Conservation (phyloP, 2,888 invertebrate species). For the Meteorus cinctellus region DNA sequence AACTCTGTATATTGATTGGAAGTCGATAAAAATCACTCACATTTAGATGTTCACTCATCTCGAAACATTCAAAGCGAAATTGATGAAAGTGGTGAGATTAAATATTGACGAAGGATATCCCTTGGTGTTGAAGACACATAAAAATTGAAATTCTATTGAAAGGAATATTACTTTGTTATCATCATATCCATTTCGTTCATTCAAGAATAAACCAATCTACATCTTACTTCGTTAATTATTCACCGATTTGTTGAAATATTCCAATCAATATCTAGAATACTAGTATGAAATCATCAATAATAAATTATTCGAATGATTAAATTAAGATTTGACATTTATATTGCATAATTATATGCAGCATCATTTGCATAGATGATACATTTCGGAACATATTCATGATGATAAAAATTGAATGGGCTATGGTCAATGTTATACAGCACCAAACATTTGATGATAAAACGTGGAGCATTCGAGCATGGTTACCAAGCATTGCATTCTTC, state of each 20-base stretch:
- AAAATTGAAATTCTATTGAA: not conserved
- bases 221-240: not conserved
- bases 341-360: not conserved
- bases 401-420: not conserved
- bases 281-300: not conserved
- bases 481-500: slow-evolving; percentile 48
- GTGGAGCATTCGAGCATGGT: slow-evolving; percentile 31
- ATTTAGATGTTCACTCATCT: not conserved
- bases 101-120: not conserved
- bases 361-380: not conserved
- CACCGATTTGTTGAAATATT: not conserved
- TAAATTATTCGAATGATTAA: not conserved
- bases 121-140: not conserved
- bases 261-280: not conserved
- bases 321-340: not conserved
- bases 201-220: not conserved
- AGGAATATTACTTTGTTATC: not conserved
- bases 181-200: not conserved
- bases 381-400: not conserved
- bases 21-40: not conserved
- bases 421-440: not conserved
- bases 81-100: no score
- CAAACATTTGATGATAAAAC: slow-evolving; percentile 20
- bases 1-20: not conserved
- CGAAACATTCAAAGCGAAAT: no score